These are phyloP conservation scores for Sander lucioperca DNA, from an alignment of 2,113 vertebrate genomes.

Conservation along the genomic window DNA sequence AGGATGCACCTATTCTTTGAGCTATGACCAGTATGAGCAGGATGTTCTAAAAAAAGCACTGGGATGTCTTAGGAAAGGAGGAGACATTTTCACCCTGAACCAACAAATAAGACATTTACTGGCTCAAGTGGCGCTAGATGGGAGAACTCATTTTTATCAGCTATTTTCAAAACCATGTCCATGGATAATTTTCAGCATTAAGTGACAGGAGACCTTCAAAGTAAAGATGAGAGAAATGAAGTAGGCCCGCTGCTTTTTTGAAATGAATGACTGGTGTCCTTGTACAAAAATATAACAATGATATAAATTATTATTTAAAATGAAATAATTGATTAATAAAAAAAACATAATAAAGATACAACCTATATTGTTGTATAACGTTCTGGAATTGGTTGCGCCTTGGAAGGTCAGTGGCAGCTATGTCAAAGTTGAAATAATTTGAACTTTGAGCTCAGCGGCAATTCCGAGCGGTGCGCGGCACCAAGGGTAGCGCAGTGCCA, in stretches of 20 bases:
- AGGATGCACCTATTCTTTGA: constrained; percentile 67
- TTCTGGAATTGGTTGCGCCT: too few relatives aligned
- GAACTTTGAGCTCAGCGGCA: too few relatives aligned
- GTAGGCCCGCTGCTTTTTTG: not conserved
- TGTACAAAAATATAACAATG: not conserved
- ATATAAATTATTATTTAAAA: not conserved
- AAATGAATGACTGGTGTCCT: not conserved
- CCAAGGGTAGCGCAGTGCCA: too few relatives aligned
- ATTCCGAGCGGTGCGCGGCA: too few relatives aligned
- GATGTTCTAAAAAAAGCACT: constrained; percentile 61
- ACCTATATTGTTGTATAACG: not conserved
- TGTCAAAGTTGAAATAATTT: too few relatives aligned
- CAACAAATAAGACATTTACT: constrained; percentile 5
- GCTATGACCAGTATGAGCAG: constrained; percentile 46
- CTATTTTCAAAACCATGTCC: not conserved
- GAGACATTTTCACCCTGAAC: constrained; percentile 7
- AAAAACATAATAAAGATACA: not conserved
- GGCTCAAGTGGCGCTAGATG: not conserved
- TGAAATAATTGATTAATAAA: not conserved
- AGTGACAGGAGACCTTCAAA: not conserved
- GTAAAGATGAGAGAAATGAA: not conserved
- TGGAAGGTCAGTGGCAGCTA: too few relatives aligned
- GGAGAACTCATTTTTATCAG: not conserved
- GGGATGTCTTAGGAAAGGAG: constrained; percentile 38
- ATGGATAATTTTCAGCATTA: not conserved